Evolutionary conservation across 2,797 vertebrate species (phyloP), one percentile per base, ranked within the genome.

Genomic region (Chelon labrosus): DNA sequence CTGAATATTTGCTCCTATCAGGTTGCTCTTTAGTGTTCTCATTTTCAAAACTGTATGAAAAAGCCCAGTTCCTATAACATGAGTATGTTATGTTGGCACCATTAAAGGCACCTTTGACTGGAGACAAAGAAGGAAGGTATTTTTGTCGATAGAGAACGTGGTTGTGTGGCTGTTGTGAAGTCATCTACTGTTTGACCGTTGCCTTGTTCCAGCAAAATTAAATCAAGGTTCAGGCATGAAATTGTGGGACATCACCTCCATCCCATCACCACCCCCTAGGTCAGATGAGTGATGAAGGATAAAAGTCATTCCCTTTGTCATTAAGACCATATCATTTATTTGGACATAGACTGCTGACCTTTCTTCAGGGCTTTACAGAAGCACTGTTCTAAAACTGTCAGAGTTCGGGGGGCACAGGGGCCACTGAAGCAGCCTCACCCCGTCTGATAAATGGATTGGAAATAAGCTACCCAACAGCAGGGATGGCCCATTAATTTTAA

Each of bases 401-500:
- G 93, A 93, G 93, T 94, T 95, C 88, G 92, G 80, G 89, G 84
- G 91, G 79, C 83, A 83, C 42, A 1, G 74, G 94, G 94, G 94
- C 95, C 92, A 90, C 93, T 84, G 94, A 93, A 93, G 93, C 93
- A 88, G 90, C 93, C 81, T 95, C 85, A 77, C 95, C 95, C 92
- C 87, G 88, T 88, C 95, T 97, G 96, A 97, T 96, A 95, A 96
- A 98, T 98, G 96, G 94, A 94, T 97, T 96, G 96, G 96, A 97
- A 97, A 96, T 96, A 95, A 96, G 95, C 96, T 94, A 94, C 95
- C 95, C 95, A 95, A 94, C 93, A 95, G 92, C 95, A 88, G 95
- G 93, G 95, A 98, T 93, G 95, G 96, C 81, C 95, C 97, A 98
- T 99, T 98, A 97, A 98, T 98, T 98, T 96, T 98, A 97, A 98